Conservation (phyloP, 2,113 vertebrate genomes). For the Blennius ocellaris region DNA sequence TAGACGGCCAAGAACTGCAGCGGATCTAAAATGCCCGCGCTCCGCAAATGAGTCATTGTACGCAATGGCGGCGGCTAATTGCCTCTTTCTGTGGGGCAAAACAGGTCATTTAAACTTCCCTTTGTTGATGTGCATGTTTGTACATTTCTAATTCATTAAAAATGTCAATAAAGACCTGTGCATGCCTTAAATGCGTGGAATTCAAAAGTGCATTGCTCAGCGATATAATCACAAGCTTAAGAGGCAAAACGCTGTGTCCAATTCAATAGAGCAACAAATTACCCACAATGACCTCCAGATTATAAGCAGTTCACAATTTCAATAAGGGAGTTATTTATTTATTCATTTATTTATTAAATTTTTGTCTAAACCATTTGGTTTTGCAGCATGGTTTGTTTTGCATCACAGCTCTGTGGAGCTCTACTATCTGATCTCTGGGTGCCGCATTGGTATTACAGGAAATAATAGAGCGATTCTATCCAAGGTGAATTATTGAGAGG, state of each 20-base stretch:
- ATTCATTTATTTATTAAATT: no score
- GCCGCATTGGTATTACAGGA: conserved; percentile 57
- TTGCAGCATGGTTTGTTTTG: conserved; percentile 6
- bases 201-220: not conserved
- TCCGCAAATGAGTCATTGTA: not conserved
- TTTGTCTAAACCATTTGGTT: conserved; percentile 5
- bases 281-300: not conserved
- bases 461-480: conserved; percentile 60
- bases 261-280: not conserved
- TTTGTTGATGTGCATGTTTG: not conserved
- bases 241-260: no score
- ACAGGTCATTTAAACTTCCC: not conserved
- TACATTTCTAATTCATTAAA: conserved; percentile 1
- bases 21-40: not conserved
- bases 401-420: conserved; percentile 29
- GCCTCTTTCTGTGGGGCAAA: not conserved
- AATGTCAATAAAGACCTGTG: not conserved
- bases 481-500: conserved; percentile 67
- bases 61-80: not conserved
- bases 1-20: not conserved
- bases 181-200: conserved; percentile 8
- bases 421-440: conserved; percentile 28
- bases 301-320: not conserved
- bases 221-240: no score
- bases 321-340: not conserved